Conservation (phyloP, 2,797 vertebrate species). For the Peromyscus attwateri region DNA sequence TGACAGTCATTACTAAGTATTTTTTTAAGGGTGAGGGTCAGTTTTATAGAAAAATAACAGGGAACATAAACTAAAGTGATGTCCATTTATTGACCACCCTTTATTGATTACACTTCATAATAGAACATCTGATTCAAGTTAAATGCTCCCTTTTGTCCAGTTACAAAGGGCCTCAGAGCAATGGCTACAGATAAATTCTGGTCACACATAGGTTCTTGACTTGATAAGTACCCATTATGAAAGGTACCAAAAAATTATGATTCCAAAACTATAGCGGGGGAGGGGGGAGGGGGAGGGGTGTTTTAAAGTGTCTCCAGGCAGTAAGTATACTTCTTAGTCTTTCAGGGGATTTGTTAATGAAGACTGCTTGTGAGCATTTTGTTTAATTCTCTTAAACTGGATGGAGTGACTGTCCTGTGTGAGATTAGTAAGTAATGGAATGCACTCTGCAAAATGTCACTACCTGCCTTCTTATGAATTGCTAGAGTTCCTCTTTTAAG, state of each 20-base stretch:
- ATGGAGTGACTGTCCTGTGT: not conserved
- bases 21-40: not conserved
- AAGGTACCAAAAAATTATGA: not conserved
- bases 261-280: not conserved
- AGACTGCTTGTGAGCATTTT: not conserved
- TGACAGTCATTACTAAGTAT: not conserved
- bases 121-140: not conserved
- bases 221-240: not conserved
- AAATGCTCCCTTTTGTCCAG: not conserved
- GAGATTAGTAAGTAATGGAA: not conserved
- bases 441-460: not conserved
- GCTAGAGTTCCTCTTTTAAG: not conserved
- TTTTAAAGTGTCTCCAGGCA: not conserved
- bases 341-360: not conserved
- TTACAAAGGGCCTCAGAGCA: not conserved
- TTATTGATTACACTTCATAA: not conserved
- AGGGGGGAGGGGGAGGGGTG: not conserved
- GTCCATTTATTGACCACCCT: not conserved
- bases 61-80: not conserved
- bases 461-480: not conserved
- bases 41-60: not conserved
- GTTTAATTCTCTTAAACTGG: slow-evolving; percentile 38
- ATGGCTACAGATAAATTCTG: not conserved
- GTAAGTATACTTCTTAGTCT: not conserved
- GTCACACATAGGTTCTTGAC: not conserved